These are phyloP conservation scores for Drosophila bocki DNA, from an alignment of 1,140 invertebrate genomes.

Conservation along the genomic window DNA sequence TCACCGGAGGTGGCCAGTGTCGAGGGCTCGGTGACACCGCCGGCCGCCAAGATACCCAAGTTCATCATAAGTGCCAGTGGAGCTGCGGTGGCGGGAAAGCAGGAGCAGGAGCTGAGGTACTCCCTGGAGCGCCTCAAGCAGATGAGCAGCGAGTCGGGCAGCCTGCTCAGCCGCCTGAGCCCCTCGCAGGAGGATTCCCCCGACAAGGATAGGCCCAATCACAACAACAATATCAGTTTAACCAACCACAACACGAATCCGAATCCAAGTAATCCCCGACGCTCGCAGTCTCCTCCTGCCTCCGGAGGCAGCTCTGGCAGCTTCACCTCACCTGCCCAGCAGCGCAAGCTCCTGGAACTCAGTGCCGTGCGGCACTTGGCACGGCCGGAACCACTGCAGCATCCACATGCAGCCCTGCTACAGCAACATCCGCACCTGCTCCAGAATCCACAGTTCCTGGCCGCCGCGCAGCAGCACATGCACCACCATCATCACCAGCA, in stretches of 20 bases:
- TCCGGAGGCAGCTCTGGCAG: constrained; percentile 4
- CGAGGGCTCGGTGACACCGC: constrained; percentile 26
- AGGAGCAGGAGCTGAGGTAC: constrained; percentile 72
- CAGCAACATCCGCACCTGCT: constrained; percentile 80
- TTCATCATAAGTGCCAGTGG: constrained; percentile 70
- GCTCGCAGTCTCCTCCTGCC: constrained; percentile 54
- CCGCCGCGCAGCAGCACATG: constrained; percentile 74
- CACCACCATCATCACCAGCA: constrained; percentile 69
- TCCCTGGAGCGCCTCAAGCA: constrained; percentile 83
- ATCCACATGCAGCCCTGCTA: constrained; percentile 78
- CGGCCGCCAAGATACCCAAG: constrained; percentile 73
- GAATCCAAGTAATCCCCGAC: constrained; percentile 29
- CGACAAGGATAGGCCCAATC: constrained; percentile 61
- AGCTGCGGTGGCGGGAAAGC: constrained; percentile 35
- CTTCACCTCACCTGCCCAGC: constrained; percentile 62
- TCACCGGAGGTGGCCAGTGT: constrained; percentile 63
- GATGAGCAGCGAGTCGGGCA: constrained; percentile 72
- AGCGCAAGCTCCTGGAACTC: constrained; percentile 70
- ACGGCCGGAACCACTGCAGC: constrained; percentile 76
- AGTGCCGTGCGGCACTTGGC: constrained; percentile 67
- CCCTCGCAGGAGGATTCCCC: constrained; percentile 54
- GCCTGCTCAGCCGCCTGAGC: constrained; percentile 70
- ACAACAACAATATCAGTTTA: constrained; percentile 51
- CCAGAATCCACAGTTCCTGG: constrained; percentile 80
- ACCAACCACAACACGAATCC: constrained; percentile 32